Conservation (phyloP, 2,888 invertebrate species). For the Lissonota sp. region DNA sequence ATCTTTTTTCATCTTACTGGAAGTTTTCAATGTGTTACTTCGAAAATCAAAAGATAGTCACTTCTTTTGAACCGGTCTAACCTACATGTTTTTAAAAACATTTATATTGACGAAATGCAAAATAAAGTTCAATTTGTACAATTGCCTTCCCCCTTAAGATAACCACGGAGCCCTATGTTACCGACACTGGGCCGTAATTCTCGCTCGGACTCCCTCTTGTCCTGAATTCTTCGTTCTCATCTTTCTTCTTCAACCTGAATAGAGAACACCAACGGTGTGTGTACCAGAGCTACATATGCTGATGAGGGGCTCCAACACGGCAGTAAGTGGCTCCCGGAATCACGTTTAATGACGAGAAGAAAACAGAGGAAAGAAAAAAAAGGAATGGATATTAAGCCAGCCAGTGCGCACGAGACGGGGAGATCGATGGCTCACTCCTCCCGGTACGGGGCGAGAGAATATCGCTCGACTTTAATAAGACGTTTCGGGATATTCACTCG, state of each 20-base stretch:
- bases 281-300: not conserved
- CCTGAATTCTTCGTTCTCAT: not conserved
- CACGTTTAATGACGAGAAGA: conserved; percentile 32
- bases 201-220: not conserved
- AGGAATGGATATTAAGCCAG: conserved; percentile 1
- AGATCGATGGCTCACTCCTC: conserved; percentile 27
- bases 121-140: too few relatives aligned
- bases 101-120: too few relatives aligned
- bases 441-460: not conserved
- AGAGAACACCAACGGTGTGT: not conserved
- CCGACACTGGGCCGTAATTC: conserved; percentile 33
- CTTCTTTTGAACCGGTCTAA: too few relatives aligned
- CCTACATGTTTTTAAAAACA: too few relatives aligned
- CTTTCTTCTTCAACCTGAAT: too few relatives aligned
- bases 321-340: conserved; percentile 47
- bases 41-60: too few relatives aligned
- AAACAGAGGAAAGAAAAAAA: not conserved
- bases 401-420: not conserved
- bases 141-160: too few relatives aligned
- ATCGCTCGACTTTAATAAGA: conserved; percentile 22
- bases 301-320: conserved; percentile 6
- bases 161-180: conserved; percentile 27
- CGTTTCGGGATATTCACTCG: conserved; percentile 9
- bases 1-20: too few relatives aligned
- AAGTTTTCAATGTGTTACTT: too few relatives aligned